Base-by-base conservation (phyloP, 2,113 vertebrate species). In the Gnathochromis pfefferi region DNA sequence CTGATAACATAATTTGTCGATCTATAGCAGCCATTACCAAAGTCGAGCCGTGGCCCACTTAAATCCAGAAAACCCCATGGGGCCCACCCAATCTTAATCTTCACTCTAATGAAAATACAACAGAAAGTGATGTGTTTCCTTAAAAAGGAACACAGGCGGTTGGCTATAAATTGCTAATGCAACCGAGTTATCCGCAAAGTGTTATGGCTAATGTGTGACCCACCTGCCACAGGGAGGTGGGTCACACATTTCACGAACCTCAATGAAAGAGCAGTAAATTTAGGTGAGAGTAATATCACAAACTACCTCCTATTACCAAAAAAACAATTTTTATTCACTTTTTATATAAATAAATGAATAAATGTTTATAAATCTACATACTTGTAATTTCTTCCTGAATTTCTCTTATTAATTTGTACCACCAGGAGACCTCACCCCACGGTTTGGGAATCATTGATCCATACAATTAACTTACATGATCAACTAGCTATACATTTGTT, bases 331-430 rank as follows among this genome's bases (percentile, higher is more conserved):
- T 65, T 65, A 65, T 35, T n/a, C 6, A 65, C 31, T 7, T 65
- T 65, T 65, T 65, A 35, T 35, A 65, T 35, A 65, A 35, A 65
- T n/a, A 35, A 28, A 57, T 1, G 1, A 57, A 57, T 28, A 57
- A 35, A 65, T 65, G 31, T 35, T 65, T 65, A 65, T 35, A 65
- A 65, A 65, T 65, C 60, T 65, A 2, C 17, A 65, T 65, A 65
- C 60, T 65, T 65, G 17, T n/a, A 65, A 65, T 65, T 35, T 35
- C 60, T 12, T 65, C 60, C 60, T 35, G 17, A 65, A n/a, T 65
- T 65, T 65, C 60, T 65, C 17, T 65, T n/a, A 65, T 65, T 35
- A 12, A 65, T 65, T 65, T 5, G 6, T 35, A 1, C 60, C 9
- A 63, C 17, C 6, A 63, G 17, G 9, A 63, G 58, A 63, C 9